Evolutionary conservation across 2,888 invertebrate species (phyloP).

Genomic region (Himalopsyche anomala): DNA sequence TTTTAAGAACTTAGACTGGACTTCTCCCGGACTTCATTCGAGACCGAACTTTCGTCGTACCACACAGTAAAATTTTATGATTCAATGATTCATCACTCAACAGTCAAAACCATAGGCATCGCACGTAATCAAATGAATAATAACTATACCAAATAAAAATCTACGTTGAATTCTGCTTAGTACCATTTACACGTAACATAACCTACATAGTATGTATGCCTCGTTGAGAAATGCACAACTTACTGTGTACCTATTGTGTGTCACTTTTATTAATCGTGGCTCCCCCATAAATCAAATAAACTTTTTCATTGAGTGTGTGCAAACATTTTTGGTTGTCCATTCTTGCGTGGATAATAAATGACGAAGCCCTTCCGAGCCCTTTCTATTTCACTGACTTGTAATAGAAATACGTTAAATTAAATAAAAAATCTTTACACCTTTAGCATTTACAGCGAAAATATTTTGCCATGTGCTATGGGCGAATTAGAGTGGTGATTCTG

Average conservation of each 20-base stretch:
- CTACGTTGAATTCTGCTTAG: too few species aligned
- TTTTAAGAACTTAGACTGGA: too few species aligned
- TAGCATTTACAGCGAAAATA: conserved; percentile 57
- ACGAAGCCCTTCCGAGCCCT: conserved; percentile 58
- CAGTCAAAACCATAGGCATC: too few species aligned
- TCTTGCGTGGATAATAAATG: conserved; percentile 62
- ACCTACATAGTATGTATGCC: too few species aligned
- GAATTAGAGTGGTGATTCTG: conserved; percentile 18
- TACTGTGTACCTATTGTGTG: conserved; percentile 47
- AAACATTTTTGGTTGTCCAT: conserved; percentile 58
- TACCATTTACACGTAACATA: too few species aligned
- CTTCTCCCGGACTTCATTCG: too few species aligned
- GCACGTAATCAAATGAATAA: too few species aligned
- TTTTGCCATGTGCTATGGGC: conserved; percentile 58
- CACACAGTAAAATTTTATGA: too few species aligned
- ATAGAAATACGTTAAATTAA: conserved; percentile 62
- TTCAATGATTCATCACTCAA: too few species aligned
- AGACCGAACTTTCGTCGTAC: too few species aligned
- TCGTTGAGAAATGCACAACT: conserved; percentile 1
- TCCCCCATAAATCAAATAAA: conserved; percentile 59
- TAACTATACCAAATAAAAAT: too few species aligned
- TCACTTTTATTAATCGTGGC: conserved; percentile 60
- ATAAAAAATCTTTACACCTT: conserved; percentile 58
- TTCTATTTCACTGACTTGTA: conserved; percentile 62
- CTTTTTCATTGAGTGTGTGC: conserved; percentile 50